Conservation (phyloP, 2,888 invertebrate genomes). For the Resseliella maxima region DNA sequence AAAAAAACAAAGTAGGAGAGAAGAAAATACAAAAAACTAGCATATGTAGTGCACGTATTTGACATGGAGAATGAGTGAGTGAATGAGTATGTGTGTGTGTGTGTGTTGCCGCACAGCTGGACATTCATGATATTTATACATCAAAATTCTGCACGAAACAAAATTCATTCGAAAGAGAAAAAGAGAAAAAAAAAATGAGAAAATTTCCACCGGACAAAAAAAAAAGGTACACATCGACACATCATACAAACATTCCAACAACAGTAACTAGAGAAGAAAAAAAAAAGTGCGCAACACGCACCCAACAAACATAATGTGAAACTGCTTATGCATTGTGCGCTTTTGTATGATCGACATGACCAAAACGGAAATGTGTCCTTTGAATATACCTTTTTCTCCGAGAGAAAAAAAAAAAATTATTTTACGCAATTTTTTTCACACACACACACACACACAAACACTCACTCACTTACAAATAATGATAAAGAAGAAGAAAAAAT, state of each 20-base stretch:
- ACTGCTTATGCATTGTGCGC: neutral
- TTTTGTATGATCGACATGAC: neutral
- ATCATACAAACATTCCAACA: neutral
- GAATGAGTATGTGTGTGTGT: no score
- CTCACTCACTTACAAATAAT: no score
- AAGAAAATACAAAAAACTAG: neutral
- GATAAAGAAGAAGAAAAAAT: no score
- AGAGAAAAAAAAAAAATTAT: no score
- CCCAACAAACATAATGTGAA: neutral
- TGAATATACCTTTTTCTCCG: neutral
- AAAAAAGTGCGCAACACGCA: slow-evolving; percentile 31
- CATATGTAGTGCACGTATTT: neutral
- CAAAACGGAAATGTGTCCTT: slow-evolving; percentile 42
- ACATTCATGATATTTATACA: slow-evolving; percentile 10
- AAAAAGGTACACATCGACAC: neutral
- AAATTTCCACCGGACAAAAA: neutral
- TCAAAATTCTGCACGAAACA: slow-evolving; percentile 38
- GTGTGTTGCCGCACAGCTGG: slow-evolving; percentile 31
- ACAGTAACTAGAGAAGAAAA: neutral
- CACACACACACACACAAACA: neutral
- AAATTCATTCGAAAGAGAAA: neutral
- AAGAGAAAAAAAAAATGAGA: neutral
- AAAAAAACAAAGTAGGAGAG: no score
- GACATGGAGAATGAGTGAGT: neutral
- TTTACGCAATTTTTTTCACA: neutral